A percentile compares a stretch with the other conserved stretches of the same genome.
Evolutionary conservation across 2,888 invertebrate genomes (phyloP).

Genomic region (Conus canariensis): DNA sequence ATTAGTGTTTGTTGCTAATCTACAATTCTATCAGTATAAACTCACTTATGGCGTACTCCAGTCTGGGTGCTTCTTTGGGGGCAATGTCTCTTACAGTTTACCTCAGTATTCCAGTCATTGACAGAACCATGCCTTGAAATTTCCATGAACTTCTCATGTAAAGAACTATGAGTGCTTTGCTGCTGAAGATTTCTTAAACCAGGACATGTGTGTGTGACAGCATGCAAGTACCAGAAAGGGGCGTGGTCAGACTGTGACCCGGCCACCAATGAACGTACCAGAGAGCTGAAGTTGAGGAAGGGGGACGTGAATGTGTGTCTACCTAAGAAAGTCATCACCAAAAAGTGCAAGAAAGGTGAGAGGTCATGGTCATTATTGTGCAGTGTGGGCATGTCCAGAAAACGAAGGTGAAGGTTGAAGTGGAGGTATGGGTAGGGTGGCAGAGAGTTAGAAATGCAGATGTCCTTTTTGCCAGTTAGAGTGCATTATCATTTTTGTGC

Average conservation of each 20-base stretch:
- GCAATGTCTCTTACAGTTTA: no score
- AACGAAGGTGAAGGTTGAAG: background rate
- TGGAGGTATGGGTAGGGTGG: background rate
- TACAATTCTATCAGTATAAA: no score
- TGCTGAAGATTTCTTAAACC: no score
- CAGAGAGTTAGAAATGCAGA: background rate
- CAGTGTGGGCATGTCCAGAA: background rate
- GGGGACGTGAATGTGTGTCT: slow-evolving; percentile 44
- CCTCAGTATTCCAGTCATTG: no score
- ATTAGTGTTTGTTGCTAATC: no score
- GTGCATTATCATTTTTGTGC: no score
- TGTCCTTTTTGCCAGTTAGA: no score
- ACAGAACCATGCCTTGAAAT: no score
- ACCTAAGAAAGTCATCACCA: slow-evolving; percentile 50
- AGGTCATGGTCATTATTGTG: background rate
- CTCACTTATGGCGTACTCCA: no score
- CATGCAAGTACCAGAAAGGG: slow-evolving; percentile 54
- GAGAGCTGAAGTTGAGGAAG: slow-evolving; percentile 46
- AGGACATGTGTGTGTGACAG: slow-evolving; percentile 31
- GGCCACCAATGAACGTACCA: slow-evolving; percentile 43
- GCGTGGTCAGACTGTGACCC: slow-evolving; percentile 54
- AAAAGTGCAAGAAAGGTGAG: slow-evolving; percentile 51
- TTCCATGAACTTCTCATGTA: no score
- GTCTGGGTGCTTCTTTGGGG: no score
- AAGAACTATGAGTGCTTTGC: no score